Percentiles rank a stretch among this genome's conserved stretches.
Conservation (phyloP, 2,113 vertebrate genomes). For the Albula goreensis region DNA sequence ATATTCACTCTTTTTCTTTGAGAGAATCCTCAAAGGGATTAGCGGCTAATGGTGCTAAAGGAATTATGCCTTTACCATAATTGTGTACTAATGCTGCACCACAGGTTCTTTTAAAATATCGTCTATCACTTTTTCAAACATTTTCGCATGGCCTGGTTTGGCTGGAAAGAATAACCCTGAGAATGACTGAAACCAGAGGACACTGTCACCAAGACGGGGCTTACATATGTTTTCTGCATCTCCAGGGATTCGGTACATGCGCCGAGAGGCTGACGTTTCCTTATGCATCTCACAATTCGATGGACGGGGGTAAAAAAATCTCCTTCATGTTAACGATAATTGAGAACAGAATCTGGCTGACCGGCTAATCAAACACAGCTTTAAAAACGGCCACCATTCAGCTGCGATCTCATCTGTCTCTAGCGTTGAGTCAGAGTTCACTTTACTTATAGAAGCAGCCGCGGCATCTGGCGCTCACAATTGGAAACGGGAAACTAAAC, state of each 20-base stretch:
- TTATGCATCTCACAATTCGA: slow-evolving; percentile 28
- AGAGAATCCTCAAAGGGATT: no score
- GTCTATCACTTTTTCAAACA: background rate
- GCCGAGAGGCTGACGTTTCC: slow-evolving; percentile 21
- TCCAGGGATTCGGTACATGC: slow-evolving; percentile 18
- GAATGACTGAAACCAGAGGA: slow-evolving; percentile 24
- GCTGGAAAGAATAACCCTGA: slow-evolving; percentile 29
- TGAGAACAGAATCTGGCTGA: slow-evolving; percentile 42
- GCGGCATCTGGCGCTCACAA: background rate
- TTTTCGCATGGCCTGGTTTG: slow-evolving; percentile 10
- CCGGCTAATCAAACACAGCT: slow-evolving; percentile 49
- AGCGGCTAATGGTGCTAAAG: background rate
- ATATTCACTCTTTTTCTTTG: no score
- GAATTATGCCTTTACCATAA: background rate
- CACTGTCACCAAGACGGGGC: slow-evolving; percentile 24
- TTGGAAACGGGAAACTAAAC: background rate
- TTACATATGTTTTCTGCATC: slow-evolving; percentile 23
- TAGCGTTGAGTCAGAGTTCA: slow-evolving; percentile 2
- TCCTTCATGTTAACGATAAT: slow-evolving; percentile 40
- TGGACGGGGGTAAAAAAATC: slow-evolving; percentile 33
- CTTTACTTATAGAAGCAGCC: background rate
- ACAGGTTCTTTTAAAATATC: background rate
- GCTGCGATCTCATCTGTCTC: slow-evolving; percentile 21
- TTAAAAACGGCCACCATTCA: slow-evolving; percentile 28
- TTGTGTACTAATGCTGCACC: background rate